Percentiles rank a stretch among this genome's conserved stretches.
Conservation (phyloP, 1,140 invertebrate species). For the Bombus superbus region DNA sequence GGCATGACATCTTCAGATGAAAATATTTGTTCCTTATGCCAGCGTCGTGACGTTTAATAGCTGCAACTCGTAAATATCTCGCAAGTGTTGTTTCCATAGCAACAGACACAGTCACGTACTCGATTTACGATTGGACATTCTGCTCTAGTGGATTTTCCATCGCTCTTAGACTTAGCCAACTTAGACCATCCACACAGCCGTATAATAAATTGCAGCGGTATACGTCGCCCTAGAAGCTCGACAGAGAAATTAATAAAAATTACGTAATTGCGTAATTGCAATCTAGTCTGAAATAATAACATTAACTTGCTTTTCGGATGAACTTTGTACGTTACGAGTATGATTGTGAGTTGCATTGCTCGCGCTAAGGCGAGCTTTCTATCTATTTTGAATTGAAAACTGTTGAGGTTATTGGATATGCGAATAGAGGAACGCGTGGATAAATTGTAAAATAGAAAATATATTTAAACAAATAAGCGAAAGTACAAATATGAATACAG, state of each 20-base stretch:
- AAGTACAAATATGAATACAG: too few relatives aligned
- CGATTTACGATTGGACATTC: constrained; percentile 51
- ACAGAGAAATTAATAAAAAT: constrained; percentile 38
- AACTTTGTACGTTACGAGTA: neutral
- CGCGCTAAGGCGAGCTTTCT: neutral
- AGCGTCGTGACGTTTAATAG: constrained; percentile 36
- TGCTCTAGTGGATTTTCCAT: constrained; percentile 53
- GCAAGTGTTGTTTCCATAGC: constrained; percentile 30
- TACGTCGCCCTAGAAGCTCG: neutral
- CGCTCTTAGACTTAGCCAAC: constrained; percentile 25
- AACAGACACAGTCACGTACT: constrained; percentile 50
- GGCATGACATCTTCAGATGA: neutral
- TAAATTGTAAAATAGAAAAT: too few relatives aligned
- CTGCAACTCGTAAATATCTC: constrained; percentile 46
- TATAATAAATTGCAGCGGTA: constrained; percentile 34
- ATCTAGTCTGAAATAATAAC: neutral
- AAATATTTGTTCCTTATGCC: constrained; percentile 32
- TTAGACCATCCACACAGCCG: constrained; percentile 4
- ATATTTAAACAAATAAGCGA: too few relatives aligned
- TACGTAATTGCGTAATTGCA: constrained; percentile 33
- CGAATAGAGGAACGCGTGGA: too few relatives aligned
- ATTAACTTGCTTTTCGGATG: neutral
- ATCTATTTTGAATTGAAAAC: neutral
- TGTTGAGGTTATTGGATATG: too few relatives aligned
- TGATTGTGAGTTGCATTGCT: neutral